Evolutionary conservation across 2,113 vertebrate genomes (phyloP), one percentile per base, ranked within the genome.

Genomic region (Hirundichthys speculiger): DNA sequence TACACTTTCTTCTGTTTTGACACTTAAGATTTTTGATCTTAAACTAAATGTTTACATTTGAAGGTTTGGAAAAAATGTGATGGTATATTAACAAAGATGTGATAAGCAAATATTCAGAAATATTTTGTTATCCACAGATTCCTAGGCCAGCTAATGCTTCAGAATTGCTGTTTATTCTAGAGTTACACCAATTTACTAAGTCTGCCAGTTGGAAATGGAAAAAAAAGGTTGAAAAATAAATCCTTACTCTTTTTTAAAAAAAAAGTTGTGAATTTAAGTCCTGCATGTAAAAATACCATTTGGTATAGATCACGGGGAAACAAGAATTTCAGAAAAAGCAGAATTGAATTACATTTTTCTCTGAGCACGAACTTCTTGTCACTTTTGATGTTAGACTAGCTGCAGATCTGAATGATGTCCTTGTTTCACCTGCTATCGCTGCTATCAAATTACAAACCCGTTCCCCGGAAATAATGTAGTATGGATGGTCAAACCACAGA

Each of bases 161-260:
- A 21, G 5, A 34, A 10, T 34, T 34, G 30, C 30, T 34, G 30
- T 64, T 54, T 39, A 20, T 10, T 18, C 38, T 13, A 18, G 45
- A 48, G 22, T 43, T 25, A n/a, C n/a, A n/a, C n/a, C n/a, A n/a
- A n/a, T n/a, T 11, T 13, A 59, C 25, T 20, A 41, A 59, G 46
- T 67, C 19, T 64, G 25, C 51, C 45, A 18, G 19, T 64, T 80
- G 55, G 18, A 65, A 40, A 45, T 30, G 22, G 8, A 54, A 65
- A 16, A 47, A 11, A 47, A 22, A 47, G n/a, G n/a, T n/a, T 22
- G 27, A 27, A 27, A 34, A 34, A 34, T 34, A 34, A 34, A 7
- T 34, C 11, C 30, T 34, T 34, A 6, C 3, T 51, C 25, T 10
- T 24, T 51, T 38, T 19, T n/a, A n/a, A n/a, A n/a, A n/a, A n/a